phyloP scores from a whole-genome alignment of 2,113 vertebrate genomes.

The Dasyprocta punctata region DNA sequence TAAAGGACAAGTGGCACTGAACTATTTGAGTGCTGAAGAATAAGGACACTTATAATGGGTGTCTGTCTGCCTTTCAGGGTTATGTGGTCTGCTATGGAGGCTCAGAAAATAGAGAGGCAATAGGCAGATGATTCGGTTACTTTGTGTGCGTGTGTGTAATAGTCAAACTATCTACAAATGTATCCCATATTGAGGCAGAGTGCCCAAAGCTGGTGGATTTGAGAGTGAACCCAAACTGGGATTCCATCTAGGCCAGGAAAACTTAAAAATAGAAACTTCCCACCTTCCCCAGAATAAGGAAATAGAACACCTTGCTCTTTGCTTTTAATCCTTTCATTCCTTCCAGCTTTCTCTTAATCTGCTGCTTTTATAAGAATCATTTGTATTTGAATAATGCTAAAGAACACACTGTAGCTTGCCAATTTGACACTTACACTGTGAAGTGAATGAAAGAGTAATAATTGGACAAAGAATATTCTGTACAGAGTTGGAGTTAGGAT shows the following conservation, averaged over 20 bases:
- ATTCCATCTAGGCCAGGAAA: neutral
- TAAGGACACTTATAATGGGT: neutral
- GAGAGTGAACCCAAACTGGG: neutral
- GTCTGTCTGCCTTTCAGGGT: neutral
- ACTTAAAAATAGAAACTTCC: conserved; percentile 37
- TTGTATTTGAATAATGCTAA: neutral
- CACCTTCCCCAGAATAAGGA: neutral
- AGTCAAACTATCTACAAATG: neutral
- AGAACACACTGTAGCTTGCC: neutral
- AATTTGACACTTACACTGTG: neutral
- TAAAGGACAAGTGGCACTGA: neutral
- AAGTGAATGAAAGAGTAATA: neutral
- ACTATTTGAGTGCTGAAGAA: neutral
- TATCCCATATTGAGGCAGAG: neutral
- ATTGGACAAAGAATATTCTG: neutral
- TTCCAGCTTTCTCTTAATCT: neutral
- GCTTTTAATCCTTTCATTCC: neutral
- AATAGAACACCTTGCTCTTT: neutral
- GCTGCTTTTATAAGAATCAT: neutral
- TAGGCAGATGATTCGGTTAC: neutral
- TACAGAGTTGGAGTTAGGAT: neutral
- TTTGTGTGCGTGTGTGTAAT: neutral
- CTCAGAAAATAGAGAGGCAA: neutral
- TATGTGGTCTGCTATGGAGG: neutral
- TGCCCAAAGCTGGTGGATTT: neutral